Percentiles rank a stretch among this genome's conserved stretches.
These are phyloP conservation scores for Lepilemur ruficaudatus DNA, from an alignment of 2,797 vertebrate species.

Conservation along the genomic window DNA sequence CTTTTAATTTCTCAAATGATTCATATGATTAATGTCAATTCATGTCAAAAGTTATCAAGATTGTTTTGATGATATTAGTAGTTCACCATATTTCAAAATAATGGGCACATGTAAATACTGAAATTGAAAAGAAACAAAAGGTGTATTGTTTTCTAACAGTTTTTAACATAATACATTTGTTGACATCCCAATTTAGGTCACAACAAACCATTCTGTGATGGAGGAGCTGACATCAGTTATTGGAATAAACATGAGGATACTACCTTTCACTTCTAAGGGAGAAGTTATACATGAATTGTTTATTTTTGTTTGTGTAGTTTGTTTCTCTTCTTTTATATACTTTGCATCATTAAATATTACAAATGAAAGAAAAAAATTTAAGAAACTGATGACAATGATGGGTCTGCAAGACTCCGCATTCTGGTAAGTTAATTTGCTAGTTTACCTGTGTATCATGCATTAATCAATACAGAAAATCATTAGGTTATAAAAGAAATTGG, in stretches of 20 bases:
- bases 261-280: constrained; percentile 84
- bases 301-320: constrained; percentile 87
- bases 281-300: constrained; percentile 83
- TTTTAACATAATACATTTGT: background rate
- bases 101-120: background rate
- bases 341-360: constrained; percentile 90
- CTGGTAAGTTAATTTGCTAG: constrained; percentile 84
- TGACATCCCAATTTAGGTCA: constrained; percentile 81
- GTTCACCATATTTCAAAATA: background rate
- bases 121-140: background rate
- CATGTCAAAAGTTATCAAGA: background rate
- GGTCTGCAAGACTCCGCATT: constrained; percentile 90
- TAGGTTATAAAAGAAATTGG: background rate
- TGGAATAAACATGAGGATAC: constrained; percentile 89
- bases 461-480: background rate
- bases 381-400: constrained; percentile 92
- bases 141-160: background rate
- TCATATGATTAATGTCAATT: background rate
- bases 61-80: background rate
- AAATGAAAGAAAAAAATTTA: constrained; percentile 90
- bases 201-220: constrained; percentile 88
- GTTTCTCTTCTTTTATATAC: constrained; percentile 90
- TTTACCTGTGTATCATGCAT: background rate
- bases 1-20: background rate
- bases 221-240: constrained; percentile 86